Base-by-base conservation (phyloP, 2,797 vertebrate genomes). In the Cyprinella venusta region DNA sequence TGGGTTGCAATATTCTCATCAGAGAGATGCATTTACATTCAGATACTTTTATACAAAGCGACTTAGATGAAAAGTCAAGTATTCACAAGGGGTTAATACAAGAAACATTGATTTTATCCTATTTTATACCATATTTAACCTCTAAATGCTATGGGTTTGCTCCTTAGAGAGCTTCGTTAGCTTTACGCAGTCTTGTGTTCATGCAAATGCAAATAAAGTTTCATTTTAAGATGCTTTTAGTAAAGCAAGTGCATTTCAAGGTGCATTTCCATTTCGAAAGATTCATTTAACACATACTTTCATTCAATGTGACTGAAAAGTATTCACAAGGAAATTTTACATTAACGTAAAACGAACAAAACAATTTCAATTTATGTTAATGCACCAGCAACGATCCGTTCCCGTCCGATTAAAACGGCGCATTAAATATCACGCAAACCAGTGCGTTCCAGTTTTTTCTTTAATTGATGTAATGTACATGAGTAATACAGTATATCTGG, bases 391-490 rank as follows among this genome's bases (percentile, higher is more conserved):
- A 7, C 15, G 10, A 61, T 61, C 10, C 8, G 1, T 59, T 61
- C 2, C n/a, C 8, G 12, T 56, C 16, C 16, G 15, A 69, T 40
- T 12, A 16, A 63, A 63, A 19, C 26, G n/a, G 24, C 10, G 4
- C 1, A 36, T 33, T 33, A 8, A 54, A 33, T 6, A 74, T 19
- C 0, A 30, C n/a, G 3, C 38, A 30, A 21, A 8, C 24, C 0
- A 18, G 54, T 10, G 18, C 8, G 48, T 61, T 26, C 38, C 24
- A 26, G 3, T 50, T 71, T 45, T 8, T 64, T 10, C 5, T 8
- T 68, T 81, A 52, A 81, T 75, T 75, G 69, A 33, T 64, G 42
- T 65, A 81, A 65, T 81, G 21, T 65, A 64, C 56, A 72, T 36
- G 56, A 74, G 80, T 52, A 64, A 72, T 16, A 40, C 26, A 64